Percentiles rank a stretch among this genome's conserved stretches.
Conservation (phyloP, 1,140 invertebrate genomes). For the Drosophila santomea region DNA sequence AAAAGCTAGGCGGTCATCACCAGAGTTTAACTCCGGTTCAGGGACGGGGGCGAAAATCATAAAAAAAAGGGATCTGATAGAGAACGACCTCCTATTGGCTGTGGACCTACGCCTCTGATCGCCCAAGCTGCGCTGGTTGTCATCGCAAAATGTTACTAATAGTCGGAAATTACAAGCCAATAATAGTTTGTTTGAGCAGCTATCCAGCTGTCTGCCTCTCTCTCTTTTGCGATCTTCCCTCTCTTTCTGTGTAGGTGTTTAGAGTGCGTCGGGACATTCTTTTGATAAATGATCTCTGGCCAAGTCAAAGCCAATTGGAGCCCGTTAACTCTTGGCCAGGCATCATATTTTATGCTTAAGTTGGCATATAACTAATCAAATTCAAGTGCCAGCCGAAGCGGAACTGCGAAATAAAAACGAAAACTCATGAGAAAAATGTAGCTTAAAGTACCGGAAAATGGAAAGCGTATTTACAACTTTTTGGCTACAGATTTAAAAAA, state of each 20-base stretch:
- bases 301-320: slow-evolving; percentile 41
- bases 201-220: slow-evolving; percentile 12
- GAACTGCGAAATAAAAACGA: slow-evolving; percentile 34
- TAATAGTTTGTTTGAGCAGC: slow-evolving; percentile 69
- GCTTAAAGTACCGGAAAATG: background rate
- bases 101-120: slow-evolving; percentile 21
- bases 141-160: slow-evolving; percentile 81
- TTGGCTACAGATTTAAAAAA: too few species aligned
- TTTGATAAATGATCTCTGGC: slow-evolving; percentile 49
- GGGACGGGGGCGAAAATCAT: slow-evolving; percentile 1
- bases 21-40: slow-evolving; percentile 5
- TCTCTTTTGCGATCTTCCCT: slow-evolving; percentile 1
- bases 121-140: slow-evolving; percentile 66
- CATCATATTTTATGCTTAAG: slow-evolving; percentile 65
- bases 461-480: background rate
- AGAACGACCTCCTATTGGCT: slow-evolving; percentile 6
- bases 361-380: slow-evolving; percentile 73
- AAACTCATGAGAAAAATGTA: slow-evolving; percentile 22
- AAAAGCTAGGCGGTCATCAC: background rate
- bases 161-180: slow-evolving; percentile 79
- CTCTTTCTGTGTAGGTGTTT: slow-evolving; percentile 39
- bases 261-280: slow-evolving; percentile 37
- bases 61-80: slow-evolving; percentile 4
- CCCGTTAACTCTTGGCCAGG: slow-evolving; percentile 45
- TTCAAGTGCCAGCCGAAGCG: slow-evolving; percentile 38